Evolutionary conservation across 2,113 vertebrate genomes (phyloP), one percentile per base, ranked within the genome.

Genomic region (Eulacestoma nigropectus): DNA sequence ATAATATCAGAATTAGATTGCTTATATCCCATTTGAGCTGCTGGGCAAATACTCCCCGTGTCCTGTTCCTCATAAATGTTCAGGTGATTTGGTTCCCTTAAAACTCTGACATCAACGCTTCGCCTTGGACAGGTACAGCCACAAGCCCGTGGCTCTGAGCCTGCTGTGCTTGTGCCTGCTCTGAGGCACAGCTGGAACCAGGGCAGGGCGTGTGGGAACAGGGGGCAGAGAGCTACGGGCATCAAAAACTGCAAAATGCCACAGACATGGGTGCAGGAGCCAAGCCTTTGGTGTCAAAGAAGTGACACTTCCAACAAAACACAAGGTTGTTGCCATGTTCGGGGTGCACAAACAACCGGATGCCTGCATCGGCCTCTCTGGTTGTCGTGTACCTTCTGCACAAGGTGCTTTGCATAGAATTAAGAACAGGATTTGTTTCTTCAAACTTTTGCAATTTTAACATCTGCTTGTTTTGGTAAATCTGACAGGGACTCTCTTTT

Each of bases 401-500:
- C 59, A 46, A 91, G 93, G 93, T 59, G 39, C 60, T 80, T 75
- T 68, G 62, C 44, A 47, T 17, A 37, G 77, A 96, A 95, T 88
- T 84, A 88, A 77, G 59, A n/a, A 11, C 18, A 55, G 64, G 67
- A 56, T 81, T 50, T 63, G 75, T 91, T 93, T 87, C 64, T 81
- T 90, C 42, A 52, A 92, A 95, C 81, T 94, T 97, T 77, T 22
- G 37, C 90, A 27, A 44, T 93, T 95, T 76, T 85, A 70, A 89
- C 95, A 93, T 89, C 92, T 94, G 96, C 88, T 93, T 95, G 79
- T 97, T 92, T 86, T 95, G 86, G 92, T 96, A 82, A 93, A 96
- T 92, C 77, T 96, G 97, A 97, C 93, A 96, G 89, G 93, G 93
- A 89, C 91, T 97, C 94, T 97, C 97, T 98, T 97, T 97, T 96